These are phyloP conservation scores for Xiphias gladius DNA, from an alignment of 2,113 vertebrate species.

Conservation along the genomic window DNA sequence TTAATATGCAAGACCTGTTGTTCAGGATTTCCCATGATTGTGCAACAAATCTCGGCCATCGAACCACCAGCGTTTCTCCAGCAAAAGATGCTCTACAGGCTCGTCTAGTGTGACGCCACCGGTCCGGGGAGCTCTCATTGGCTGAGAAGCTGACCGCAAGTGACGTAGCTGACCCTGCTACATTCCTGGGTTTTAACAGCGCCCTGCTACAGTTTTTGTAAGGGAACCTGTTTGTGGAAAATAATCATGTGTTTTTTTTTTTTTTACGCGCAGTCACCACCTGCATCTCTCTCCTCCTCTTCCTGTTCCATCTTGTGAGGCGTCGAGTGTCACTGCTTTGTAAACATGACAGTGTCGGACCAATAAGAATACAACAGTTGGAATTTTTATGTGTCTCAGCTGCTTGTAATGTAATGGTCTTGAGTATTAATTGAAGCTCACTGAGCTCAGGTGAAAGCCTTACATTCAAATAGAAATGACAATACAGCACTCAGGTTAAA, in stretches of 20 bases:
- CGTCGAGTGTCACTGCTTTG: background rate
- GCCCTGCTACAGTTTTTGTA: conserved; percentile 33
- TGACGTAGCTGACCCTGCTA: conserved; percentile 51
- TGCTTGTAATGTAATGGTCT: background rate
- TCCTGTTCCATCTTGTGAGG: conserved; percentile 12
- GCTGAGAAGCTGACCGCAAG: conserved; percentile 41
- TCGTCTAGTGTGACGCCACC: conserved; percentile 77
- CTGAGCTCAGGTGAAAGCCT: background rate
- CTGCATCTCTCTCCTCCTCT: background rate
- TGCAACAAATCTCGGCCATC: conserved; percentile 82
- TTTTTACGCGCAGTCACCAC: background rate
- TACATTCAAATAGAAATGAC: background rate
- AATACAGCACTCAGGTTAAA: background rate
- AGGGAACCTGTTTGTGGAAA: conserved; percentile 56
- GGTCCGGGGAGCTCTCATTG: conserved; percentile 54
- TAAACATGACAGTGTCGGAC: background rate
- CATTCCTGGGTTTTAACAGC: conserved; percentile 67
- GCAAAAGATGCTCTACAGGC: conserved; percentile 80
- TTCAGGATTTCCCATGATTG: conserved; percentile 73
- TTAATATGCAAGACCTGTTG: conserved; percentile 68
- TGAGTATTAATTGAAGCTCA: background rate
- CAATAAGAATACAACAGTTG: background rate
- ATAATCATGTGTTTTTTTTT: conserved; percentile 15
- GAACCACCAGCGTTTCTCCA: conserved; percentile 47
- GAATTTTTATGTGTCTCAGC: background rate